Base-by-base conservation (phyloP, 2,113 vertebrate genomes). In the Atractosteus spatula region DNA sequence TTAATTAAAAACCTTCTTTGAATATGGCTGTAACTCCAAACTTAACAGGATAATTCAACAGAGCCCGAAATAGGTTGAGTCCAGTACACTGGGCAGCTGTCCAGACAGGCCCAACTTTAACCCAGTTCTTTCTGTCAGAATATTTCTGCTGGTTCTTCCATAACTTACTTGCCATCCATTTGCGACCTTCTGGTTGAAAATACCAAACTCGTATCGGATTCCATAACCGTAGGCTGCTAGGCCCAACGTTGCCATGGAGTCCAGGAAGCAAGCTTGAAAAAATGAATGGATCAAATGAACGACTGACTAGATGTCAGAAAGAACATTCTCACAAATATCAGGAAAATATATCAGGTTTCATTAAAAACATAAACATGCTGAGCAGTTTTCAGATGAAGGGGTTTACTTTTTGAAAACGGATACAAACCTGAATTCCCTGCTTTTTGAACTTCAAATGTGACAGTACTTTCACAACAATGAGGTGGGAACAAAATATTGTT, bases 131-230 rank as follows among this genome's bases (percentile, higher is more conserved):
- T 43, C 62, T 4, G 8, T 6, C 41, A 6, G 13, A 43, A n/a
- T 4, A n/a, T 3, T 45, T 41, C 8, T 57, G 8, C 17, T 13
- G 4, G 13, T 8, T 47, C 12, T 12, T 8, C 7, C 70, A 76
- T 1, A 41, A 66, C 71, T 45, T 81, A 96, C 95, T 93, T 96
- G 95, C 94, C 94, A 96, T 74, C 95, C 95, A 0, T 91, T 82
- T 0, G 89, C 72, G 68, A 96, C 94, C 86, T 89, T 96, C 87
- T 96, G 95, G 73, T 96, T 96, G 84, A 96, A 96, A 84, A 96
- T 96, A 11, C 95, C 95, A n/a, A 96, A 96, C 73, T 96, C 95
- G 0, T 96, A 96, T 70, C 94, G 94, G 83, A 96, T 96, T 57
- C 95, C 95, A 0, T 96, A 96, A 42, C 95, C 94, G 0, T 96